A percentile compares a stretch with the other conserved stretches of the same genome.
Conservation (phyloP, 2,797 vertebrate genomes). For the Anniella stebbinsi region DNA sequence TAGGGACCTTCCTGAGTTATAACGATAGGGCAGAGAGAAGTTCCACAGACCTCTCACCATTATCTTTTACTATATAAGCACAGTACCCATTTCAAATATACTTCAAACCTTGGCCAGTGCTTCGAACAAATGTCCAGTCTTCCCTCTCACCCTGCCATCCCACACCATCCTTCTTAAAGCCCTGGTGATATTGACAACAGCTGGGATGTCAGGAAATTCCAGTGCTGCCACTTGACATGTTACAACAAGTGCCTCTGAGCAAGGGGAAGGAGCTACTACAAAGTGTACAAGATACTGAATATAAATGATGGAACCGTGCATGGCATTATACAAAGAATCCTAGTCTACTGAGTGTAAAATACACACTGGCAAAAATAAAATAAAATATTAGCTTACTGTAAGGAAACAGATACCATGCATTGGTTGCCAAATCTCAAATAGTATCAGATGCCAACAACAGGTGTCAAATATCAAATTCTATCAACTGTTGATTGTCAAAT, state of each 20-base stretch:
- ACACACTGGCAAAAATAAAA: background rate
- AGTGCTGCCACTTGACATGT: background rate
- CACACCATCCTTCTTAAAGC: slow-evolving; percentile 18
- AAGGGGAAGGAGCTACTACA: background rate
- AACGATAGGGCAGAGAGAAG: background rate
- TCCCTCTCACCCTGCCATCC: background rate
- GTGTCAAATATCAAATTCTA: slow-evolving; percentile 19
- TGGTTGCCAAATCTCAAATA: background rate
- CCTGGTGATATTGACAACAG: slow-evolving; percentile 41
- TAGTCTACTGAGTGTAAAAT: background rate
- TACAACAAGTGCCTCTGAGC: slow-evolving; percentile 51
- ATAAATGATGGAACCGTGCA: background rate
- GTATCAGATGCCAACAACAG: slow-evolving; percentile 25
- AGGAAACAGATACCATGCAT: background rate
- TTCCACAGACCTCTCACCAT: background rate
- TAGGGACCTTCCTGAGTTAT: fast-evolving
- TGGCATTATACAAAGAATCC: background rate
- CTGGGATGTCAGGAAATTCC: slow-evolving; percentile 44
- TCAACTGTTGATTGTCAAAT: slow-evolving; percentile 13
- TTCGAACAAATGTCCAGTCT: background rate
- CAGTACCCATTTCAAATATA: background rate
- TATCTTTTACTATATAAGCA: background rate
- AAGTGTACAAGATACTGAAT: background rate
- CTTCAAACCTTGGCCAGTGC: background rate
- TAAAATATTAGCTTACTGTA: background rate